phyloP scores from a whole-genome alignment of 64 coral and sea anemone species.

The Montipora capricornis region DNA sequence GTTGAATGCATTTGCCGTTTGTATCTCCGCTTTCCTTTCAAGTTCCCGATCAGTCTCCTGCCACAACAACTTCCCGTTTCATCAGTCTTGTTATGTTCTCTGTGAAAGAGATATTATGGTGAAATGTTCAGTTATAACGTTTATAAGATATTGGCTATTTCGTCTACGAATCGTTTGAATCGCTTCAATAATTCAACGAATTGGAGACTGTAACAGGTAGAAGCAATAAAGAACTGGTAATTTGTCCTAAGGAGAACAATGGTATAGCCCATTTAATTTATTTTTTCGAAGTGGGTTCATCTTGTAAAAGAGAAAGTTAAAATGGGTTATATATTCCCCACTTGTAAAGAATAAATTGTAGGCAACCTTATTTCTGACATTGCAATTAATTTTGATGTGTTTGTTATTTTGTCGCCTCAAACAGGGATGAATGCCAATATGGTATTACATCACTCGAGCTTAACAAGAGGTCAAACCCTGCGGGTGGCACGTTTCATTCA shows the following conservation, averaged over 20 bases:
- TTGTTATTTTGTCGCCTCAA: not conserved
- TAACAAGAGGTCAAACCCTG: not conserved
- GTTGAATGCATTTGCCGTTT: no score
- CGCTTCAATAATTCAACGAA: slow-evolving; percentile 25
- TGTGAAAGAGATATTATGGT: not conserved
- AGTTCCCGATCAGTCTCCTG: no score
- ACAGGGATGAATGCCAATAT: not conserved
- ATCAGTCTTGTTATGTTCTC: not conserved
- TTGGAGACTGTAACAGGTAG: not conserved
- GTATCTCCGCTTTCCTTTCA: no score
- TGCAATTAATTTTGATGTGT: not conserved
- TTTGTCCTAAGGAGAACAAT: not conserved
- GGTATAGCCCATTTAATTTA: not conserved
- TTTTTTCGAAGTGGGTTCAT: not conserved
- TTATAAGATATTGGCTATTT: not conserved
- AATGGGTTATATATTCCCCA: no score
- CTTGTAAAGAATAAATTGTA: not conserved
- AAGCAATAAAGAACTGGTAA: slow-evolving; percentile 20
- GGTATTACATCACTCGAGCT: slow-evolving; percentile 19
- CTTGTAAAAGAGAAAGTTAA: not conserved
- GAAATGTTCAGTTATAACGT: not conserved
- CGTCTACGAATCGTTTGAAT: not conserved
- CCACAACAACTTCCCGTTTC: no score
- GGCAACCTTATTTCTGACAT: no score
- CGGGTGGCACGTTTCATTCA: slow-evolving; percentile 19